Conservation (phyloP, 2,113 vertebrate genomes). For the Dolichotis patagonum region DNA sequence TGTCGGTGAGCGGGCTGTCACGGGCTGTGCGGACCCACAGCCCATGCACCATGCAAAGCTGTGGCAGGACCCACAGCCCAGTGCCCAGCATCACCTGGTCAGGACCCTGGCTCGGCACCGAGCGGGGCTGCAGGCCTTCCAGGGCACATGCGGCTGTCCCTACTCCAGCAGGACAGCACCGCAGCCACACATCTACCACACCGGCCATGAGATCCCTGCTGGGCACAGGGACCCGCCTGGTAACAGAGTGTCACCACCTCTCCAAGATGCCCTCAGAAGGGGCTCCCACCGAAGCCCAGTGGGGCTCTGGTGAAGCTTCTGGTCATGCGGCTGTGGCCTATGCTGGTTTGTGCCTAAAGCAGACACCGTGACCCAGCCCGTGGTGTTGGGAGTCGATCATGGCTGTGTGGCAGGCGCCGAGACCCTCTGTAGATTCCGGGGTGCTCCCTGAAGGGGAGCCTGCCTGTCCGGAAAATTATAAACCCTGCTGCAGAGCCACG, state of each 20-base stretch:
- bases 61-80: slow-evolving; percentile 96
- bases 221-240: slow-evolving; percentile 90
- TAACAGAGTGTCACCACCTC: slow-evolving; percentile 84
- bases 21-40: slow-evolving; percentile 96
- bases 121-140: slow-evolving; percentile 96
- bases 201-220: slow-evolving; percentile 95
- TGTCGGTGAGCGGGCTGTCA: slow-evolving; percentile 93
- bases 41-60: slow-evolving; percentile 95
- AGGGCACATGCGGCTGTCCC: slow-evolving; percentile 96
- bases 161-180: slow-evolving; percentile 96
- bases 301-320: slow-evolving; percentile 94
- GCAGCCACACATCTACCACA: slow-evolving; percentile 96
- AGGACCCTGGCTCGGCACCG: slow-evolving; percentile 94
- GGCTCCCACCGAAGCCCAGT: slow-evolving; percentile 95
- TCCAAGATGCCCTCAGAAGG: slow-evolving; percentile 89
- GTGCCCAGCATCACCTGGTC: slow-evolving; percentile 97
- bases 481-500: slow-evolving; percentile 85
- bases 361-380: slow-evolving; percentile 90
- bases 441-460: slow-evolving; percentile 86
- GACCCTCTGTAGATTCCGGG: slow-evolving; percentile 91
- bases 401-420: slow-evolving; percentile 91
- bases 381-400: slow-evolving; percentile 92
- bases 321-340: slow-evolving; percentile 93
- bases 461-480: slow-evolving; percentile 86
- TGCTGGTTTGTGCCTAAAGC: slow-evolving; percentile 93